Percentiles rank a stretch among this genome's conserved stretches.
phyloP scores from a whole-genome alignment of 2,797 vertebrate genomes.

The Lepidocolaptes lacrymiger region DNA sequence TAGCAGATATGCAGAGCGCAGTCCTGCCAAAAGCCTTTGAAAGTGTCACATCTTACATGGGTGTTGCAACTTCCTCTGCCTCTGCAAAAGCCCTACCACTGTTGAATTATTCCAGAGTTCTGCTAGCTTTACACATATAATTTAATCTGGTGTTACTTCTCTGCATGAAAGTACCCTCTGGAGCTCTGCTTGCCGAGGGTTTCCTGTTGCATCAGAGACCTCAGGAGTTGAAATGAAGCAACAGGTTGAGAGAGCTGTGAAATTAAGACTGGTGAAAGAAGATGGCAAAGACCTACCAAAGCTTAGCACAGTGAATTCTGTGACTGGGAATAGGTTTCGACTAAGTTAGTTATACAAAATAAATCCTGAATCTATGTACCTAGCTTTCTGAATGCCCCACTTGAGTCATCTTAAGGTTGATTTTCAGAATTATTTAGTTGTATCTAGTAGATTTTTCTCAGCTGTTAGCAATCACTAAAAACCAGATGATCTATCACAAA shows the following conservation, averaged over 20 bases:
- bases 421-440: neutral
- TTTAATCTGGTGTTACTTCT: constrained; percentile 14
- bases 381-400: neutral
- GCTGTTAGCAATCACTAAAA: neutral
- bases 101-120: constrained; percentile 27
- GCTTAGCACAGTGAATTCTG: neutral
- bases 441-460: neutral
- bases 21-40: constrained; percentile 62
- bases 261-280: neutral
- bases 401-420: neutral
- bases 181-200: neutral
- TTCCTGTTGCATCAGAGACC: neutral
- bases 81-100: constrained; percentile 46
- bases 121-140: neutral
- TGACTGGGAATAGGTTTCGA: neutral
- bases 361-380: neutral
- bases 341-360: neutral
- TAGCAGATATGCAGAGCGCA: neutral
- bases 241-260: neutral
- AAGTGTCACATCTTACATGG: constrained; percentile 58
- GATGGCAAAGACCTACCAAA: neutral
- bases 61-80: constrained; percentile 60
- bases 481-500: neutral
- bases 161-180: neutral
- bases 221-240: neutral